Conservation (phyloP, 2,888 invertebrate genomes). For the Therioaphis trifolii region DNA sequence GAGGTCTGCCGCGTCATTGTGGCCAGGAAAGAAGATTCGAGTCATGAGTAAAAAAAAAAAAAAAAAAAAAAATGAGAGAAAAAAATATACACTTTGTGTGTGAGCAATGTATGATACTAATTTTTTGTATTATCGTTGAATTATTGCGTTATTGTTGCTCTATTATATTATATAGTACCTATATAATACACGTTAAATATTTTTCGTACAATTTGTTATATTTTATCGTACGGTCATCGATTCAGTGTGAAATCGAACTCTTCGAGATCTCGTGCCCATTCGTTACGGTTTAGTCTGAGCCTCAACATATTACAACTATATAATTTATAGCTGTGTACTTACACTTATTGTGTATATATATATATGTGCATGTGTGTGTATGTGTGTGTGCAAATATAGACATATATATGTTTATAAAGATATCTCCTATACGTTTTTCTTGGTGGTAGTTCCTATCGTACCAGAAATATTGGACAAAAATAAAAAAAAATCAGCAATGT, state of each 20-base stretch:
- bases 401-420: too few species aligned
- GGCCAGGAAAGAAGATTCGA: background rate
- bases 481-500: too few species aligned
- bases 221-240: background rate
- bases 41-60: background rate
- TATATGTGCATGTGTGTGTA: background rate
- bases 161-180: too few species aligned
- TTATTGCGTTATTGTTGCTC: conserved; percentile 21
- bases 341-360: conserved; percentile 2
- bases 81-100: background rate
- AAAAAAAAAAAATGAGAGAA: background rate
- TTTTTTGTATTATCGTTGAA: conserved; percentile 34
- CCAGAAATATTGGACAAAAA: too few species aligned
- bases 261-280: conserved; percentile 11
- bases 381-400: too few species aligned
- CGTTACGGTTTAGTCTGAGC: conserved; percentile 41
- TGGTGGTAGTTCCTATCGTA: too few species aligned
- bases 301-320: too few species aligned
- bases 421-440: too few species aligned
- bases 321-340: too few species aligned
- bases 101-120: conserved; percentile 21
- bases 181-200: too few species aligned
- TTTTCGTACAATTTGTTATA: conserved; percentile 16
- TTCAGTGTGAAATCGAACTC: conserved; percentile 48
- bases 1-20: conserved; percentile 39